Percentiles rank a stretch among this genome's conserved stretches.
Evolutionary conservation across 2,888 invertebrate species (phyloP).

Genomic region (Ormia ochracea): DNA sequence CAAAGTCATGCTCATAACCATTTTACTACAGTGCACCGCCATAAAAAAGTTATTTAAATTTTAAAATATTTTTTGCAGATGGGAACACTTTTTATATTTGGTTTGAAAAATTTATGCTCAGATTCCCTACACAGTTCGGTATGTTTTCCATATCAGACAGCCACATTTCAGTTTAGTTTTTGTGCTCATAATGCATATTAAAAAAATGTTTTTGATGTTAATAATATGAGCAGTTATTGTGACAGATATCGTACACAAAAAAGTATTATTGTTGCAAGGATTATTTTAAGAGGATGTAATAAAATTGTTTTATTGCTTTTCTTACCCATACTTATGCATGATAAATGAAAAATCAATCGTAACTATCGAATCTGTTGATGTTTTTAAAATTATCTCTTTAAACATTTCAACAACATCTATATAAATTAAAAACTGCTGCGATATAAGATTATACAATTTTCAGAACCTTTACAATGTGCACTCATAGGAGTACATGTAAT

Average conservation of each 20-base stretch:
- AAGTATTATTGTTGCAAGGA: neutral
- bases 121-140: neutral
- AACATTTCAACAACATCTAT: too few species aligned
- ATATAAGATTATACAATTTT: too few species aligned
- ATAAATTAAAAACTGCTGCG: too few species aligned
- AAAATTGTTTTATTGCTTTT: neutral
- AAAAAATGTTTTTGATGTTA: neutral
- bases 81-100: neutral
- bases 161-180: conserved; percentile 1
- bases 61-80: neutral
- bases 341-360: too few species aligned
- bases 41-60: neutral
- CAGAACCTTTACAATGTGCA: too few species aligned
- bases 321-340: too few species aligned
- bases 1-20: conserved; percentile 14
- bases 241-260: neutral
- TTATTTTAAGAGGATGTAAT: neutral
- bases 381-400: too few species aligned
- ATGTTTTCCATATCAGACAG: neutral
- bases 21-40: neutral
- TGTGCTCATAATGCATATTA: neutral
- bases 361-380: too few species aligned
- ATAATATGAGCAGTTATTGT: neutral
- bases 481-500: too few species aligned
- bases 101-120: neutral